Evolutionary conservation across 2,797 vertebrate genomes (phyloP), one percentile per base, ranked within the genome.

Genomic region (Merluccius polli): DNA sequence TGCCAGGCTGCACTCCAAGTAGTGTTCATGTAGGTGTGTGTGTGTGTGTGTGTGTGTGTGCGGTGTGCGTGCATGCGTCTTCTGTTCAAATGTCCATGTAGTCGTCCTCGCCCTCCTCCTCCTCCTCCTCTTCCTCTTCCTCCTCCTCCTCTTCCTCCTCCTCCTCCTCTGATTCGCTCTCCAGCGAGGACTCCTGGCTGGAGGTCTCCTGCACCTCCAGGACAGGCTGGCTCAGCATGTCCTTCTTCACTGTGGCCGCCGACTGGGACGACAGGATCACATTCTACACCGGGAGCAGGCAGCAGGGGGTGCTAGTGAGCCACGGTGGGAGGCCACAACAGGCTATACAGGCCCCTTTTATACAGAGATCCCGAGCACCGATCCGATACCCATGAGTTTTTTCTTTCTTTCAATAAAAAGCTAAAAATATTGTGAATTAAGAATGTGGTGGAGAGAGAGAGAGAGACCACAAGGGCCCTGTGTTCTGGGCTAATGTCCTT

Each of bases 181-280:
- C 98, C 87, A 98, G 92, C 0, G 97, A 99, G 10, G 98, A 99
- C 88, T 99, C 98, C 91, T 98, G 98, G 92, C 98, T 99, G 52
- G 98, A 99, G 0, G 95, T 98, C 92, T 99, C 98, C 85, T 98
- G 95, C 77, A 98, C 96, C 91, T 99, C 98, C 89, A 99, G 93
- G 15, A 95, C 97, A 0, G 98, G 97, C 92, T 99, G 98, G 87
- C 94, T 94, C 83, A 99, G 94, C 13, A 92, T 96, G 93, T 98
- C 98, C 87, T 97, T 99, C 87, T 98, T 96, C 86, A 99, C 98
- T 0, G 95, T 99, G 92, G 98, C 98, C 4, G 98, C 98, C 5
- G 98, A 99, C 93, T 99, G 98, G 81, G 98, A 97, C 0, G 98
- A 97, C 83, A 99, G 93, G 91, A 99, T 99, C 87, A 97, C 97